Percentiles rank a stretch among this genome's conserved stretches.
phyloP scores from a whole-genome alignment of 2,797 vertebrate species.

The Sebastes matsubarae region DNA sequence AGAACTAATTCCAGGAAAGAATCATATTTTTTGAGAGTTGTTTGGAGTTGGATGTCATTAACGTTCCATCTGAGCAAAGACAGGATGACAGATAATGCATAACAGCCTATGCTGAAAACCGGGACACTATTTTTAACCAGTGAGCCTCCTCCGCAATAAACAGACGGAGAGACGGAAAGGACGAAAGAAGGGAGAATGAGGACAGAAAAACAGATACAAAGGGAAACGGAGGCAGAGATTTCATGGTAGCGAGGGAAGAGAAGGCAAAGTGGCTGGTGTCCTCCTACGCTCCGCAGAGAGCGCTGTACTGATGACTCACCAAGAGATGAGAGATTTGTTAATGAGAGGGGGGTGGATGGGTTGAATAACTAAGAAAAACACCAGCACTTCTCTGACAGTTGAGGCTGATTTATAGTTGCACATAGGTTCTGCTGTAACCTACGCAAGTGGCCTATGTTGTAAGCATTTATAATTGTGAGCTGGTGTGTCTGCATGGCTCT shows the following conservation, averaged over 20 bases:
- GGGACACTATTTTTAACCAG: conserved; percentile 10
- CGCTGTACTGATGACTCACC: conserved; percentile 46
- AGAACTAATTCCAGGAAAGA: not conserved
- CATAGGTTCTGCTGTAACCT: not conserved
- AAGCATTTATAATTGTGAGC: not conserved
- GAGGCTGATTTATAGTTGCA: not conserved
- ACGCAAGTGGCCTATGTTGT: not conserved
- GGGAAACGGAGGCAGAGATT: conserved; percentile 23
- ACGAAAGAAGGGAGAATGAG: not conserved
- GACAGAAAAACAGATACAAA: not conserved
- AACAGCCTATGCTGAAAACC: not conserved
- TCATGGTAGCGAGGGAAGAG: not conserved
- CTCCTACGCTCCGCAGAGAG: conserved; percentile 43
- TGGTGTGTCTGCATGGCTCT: not conserved
- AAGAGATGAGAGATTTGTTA: conserved; percentile 22
- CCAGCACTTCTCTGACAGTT: not conserved
- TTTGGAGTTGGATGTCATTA: not conserved
- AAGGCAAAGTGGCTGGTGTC: conserved; percentile 30
- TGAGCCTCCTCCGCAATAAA: conserved; percentile 17
- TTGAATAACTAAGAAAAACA: conserved; percentile 11
- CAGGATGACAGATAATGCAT: not conserved
- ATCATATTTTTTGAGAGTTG: not conserved
- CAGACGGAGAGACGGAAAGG: not conserved
- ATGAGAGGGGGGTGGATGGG: conserved; percentile 19
- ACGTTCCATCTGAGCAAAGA: not conserved